Conservation (phyloP, 2,113 vertebrate genomes). For the Myodes glareolus region DNA sequence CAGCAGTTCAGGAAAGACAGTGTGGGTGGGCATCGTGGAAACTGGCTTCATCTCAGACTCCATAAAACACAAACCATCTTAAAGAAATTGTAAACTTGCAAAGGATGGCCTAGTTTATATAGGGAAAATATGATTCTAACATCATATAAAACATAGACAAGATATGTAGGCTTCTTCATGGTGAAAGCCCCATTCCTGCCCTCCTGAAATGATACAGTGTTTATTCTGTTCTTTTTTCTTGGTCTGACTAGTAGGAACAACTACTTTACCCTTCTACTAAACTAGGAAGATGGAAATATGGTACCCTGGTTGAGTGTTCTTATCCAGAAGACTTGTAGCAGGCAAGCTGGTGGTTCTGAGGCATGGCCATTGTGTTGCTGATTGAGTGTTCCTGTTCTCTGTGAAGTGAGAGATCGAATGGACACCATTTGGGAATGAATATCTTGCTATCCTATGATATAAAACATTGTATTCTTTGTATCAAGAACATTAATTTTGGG, state of each 20-base stretch:
- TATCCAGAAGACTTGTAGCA: background rate
- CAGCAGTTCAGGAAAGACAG: background rate
- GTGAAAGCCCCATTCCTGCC: background rate
- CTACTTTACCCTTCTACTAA: background rate
- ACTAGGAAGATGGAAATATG: background rate
- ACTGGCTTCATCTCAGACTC: background rate
- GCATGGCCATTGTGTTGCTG: background rate
- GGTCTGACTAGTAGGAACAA: background rate
- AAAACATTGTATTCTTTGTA: background rate
- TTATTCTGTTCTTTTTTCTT: background rate
- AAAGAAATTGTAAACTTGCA: slow-evolving; percentile 20
- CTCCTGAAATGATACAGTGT: background rate
- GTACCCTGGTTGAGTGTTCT: background rate
- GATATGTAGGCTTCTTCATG: background rate
- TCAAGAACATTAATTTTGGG: background rate
- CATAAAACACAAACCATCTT: background rate
- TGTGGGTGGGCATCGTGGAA: background rate
- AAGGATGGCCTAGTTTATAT: slow-evolving; percentile 36
- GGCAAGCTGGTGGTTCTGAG: background rate
- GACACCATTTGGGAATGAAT: slow-evolving; percentile 8
- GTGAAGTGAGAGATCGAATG: background rate
- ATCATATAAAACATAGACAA: background rate
- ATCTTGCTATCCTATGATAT: background rate
- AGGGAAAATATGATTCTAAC: background rate
- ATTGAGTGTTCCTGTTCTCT: background rate